Evolutionary conservation across 2,797 vertebrate species (phyloP).

Genomic region (Ceryle rudis): DNA sequence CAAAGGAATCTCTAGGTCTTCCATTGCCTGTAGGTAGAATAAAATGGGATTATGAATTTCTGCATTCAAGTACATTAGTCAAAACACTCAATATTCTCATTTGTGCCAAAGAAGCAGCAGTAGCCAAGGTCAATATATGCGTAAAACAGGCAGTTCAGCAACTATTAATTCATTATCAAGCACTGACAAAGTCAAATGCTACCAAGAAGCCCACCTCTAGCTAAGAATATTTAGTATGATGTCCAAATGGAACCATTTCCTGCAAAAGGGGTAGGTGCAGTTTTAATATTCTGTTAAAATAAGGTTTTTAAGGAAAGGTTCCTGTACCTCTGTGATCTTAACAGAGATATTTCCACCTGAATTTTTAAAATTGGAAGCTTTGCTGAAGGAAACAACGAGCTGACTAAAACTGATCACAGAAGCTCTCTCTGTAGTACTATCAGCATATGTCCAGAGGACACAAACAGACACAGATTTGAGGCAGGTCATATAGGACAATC

Average conservation of each 20-base stretch:
- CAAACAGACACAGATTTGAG: not conserved
- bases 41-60: slow-evolving; percentile 2
- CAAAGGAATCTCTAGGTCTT: slow-evolving; percentile 6
- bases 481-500: not conserved
- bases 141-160: not conserved
- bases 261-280: not conserved
- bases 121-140: not conserved
- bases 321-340: not conserved
- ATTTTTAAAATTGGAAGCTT: not conserved
- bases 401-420: not conserved
- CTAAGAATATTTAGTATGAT: not conserved
- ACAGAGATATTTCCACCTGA: not conserved
- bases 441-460: not conserved
- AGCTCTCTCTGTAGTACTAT: not conserved
- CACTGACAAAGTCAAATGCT: not conserved
- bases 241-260: not conserved
- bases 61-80: not conserved
- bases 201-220: not conserved
- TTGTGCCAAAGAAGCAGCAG: not conserved
- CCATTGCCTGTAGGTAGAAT: not conserved
- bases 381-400: not conserved
- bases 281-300: not conserved
- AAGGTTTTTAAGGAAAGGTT: not conserved
- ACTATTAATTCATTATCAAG: not conserved
- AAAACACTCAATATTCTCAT: slow-evolving; percentile 14